Evolutionary conservation across 2,888 invertebrate species (phyloP).

Genomic region (Rugalucina vietnamica): DNA sequence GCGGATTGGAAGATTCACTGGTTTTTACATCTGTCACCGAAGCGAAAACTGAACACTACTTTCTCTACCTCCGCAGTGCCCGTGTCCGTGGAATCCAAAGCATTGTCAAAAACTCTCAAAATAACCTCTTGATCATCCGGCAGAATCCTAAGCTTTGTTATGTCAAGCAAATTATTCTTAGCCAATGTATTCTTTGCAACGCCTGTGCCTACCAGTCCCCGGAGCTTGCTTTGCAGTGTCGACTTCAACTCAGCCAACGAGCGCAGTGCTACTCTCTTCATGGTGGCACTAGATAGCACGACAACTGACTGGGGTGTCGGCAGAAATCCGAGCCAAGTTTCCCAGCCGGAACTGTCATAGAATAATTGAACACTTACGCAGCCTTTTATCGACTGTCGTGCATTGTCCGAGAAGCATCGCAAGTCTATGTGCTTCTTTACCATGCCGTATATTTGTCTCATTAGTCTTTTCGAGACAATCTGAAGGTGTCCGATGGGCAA

Average conservation of each 20-base stretch:
- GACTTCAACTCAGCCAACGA: neutral
- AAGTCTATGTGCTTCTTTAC: constrained; percentile 9
- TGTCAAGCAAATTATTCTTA: constrained; percentile 6
- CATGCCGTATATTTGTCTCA: neutral
- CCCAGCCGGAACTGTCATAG: neutral
- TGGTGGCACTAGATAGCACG: neutral
- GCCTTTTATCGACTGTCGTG: neutral
- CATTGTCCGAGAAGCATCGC: neutral
- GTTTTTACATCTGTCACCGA: constrained; percentile 24
- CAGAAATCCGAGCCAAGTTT: constrained; percentile 21
- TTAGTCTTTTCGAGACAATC: neutral
- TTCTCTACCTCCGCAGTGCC: neutral
- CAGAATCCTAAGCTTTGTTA: neutral
- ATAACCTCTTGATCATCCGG: constrained; percentile 11
- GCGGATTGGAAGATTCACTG: constrained; percentile 11
- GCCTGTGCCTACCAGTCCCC: neutral
- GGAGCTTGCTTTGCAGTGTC: neutral
- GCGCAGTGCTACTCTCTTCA: neutral
- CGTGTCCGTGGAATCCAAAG: constrained; percentile 7
- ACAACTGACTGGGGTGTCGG: neutral
- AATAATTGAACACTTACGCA: constrained; percentile 12
- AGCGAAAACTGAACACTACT: constrained; percentile 27
- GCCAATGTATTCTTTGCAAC: neutral
- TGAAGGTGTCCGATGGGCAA: neutral
- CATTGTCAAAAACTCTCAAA: neutral